Percentiles rank a stretch among this genome's conserved stretches.
Evolutionary conservation across 1,140 invertebrate genomes (phyloP).

Genomic region (Drosophila kanapiae): DNA sequence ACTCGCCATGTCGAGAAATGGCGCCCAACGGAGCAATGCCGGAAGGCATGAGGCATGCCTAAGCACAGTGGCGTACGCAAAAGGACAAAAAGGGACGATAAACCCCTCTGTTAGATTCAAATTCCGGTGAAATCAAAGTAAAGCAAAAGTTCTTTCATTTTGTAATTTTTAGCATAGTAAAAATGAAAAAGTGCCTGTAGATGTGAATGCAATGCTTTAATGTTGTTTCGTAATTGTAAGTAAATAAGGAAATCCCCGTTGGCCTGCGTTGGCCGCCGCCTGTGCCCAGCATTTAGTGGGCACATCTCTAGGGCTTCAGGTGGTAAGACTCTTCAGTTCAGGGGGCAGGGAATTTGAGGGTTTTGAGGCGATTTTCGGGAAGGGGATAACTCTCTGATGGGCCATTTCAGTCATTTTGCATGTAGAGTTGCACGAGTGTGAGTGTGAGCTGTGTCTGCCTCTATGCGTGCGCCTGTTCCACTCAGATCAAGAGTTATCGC

Average conservation of each 20-base stretch:
- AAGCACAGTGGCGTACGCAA: slow-evolving; percentile 12
- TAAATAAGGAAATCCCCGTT: not conserved
- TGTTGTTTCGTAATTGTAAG: not conserved
- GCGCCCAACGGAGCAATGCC: slow-evolving; percentile 37
- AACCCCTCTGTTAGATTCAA: not conserved
- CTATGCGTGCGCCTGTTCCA: slow-evolving; percentile 8
- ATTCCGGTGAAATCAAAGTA: no score
- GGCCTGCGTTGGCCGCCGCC: not conserved
- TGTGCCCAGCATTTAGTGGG: slow-evolving; percentile 38
- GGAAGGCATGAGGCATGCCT: slow-evolving; percentile 30
- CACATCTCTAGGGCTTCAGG: slow-evolving; percentile 42
- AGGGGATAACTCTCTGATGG: slow-evolving; percentile 28
- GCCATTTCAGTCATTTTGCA: slow-evolving; percentile 45
- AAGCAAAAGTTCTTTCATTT: no score
- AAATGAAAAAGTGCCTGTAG: no score
- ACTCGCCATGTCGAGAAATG: slow-evolving; percentile 27
- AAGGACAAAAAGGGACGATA: not conserved
- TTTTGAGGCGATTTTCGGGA: not conserved
- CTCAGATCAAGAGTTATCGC: slow-evolving; percentile 37
- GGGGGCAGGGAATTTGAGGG: not conserved
- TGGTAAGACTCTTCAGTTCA: slow-evolving; percentile 37
- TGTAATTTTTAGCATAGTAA: no score
- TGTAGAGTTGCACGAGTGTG: slow-evolving; percentile 32
- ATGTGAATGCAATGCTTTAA: no score
- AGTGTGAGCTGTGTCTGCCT: slow-evolving; percentile 26